phyloP scores from a whole-genome alignment of 2,113 vertebrate species.

The Ictalurus punctatus region DNA sequence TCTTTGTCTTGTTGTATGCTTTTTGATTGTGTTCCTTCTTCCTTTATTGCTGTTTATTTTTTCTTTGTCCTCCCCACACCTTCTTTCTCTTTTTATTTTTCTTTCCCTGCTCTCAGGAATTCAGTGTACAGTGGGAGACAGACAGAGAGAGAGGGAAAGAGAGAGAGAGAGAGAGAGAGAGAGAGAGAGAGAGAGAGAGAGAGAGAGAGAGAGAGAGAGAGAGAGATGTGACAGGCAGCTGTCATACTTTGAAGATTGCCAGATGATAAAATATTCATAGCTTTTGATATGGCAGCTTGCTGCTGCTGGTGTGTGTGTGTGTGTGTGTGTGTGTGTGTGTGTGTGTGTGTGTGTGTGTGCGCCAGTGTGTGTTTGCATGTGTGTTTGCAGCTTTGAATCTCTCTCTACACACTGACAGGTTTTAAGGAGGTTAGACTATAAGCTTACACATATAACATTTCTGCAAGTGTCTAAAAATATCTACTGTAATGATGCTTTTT shows the following conservation, averaged over 20 bases:
- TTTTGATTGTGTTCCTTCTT: not conserved
- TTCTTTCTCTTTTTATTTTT: not conserved
- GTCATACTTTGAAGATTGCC: constrained; percentile 55
- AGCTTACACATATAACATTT: not conserved
- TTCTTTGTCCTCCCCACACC: not conserved
- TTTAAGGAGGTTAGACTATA: not conserved
- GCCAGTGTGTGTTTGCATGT: not conserved
- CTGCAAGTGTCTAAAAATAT: not conserved
- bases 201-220: not conserved
- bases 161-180: not conserved
- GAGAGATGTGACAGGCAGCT: constrained; percentile 22
- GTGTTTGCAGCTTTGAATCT: not conserved
- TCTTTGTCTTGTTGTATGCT: not conserved
- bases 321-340: constrained; percentile 7
- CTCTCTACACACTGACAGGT: not conserved
- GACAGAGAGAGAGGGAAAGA: not conserved
- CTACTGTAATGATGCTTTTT: not conserved
- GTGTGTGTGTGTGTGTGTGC: not conserved
- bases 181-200: not conserved
- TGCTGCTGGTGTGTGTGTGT: not conserved
- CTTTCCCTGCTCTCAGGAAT: not conserved
- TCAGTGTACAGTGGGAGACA: not conserved
- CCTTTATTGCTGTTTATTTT: not conserved
- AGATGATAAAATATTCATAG: constrained; percentile 67
- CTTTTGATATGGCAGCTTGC: constrained; percentile 47